These are phyloP conservation scores for Leptura quadrifasciata DNA, from an alignment of 2,888 invertebrate genomes.

Conservation along the genomic window DNA sequence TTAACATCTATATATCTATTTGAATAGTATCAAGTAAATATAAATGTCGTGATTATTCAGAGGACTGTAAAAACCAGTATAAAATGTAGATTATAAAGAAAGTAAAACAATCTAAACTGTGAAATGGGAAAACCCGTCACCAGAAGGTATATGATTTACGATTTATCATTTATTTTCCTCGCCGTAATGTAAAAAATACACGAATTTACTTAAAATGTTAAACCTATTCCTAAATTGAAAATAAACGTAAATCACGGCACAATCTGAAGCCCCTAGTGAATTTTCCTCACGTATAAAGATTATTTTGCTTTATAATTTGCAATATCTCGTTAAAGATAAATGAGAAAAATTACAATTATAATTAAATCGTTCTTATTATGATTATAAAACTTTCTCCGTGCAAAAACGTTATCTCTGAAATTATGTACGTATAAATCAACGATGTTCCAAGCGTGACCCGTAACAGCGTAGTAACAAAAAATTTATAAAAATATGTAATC, in stretches of 20 bases:
- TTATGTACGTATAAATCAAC: background rate
- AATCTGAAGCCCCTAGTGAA: background rate
- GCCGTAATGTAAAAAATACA: background rate
- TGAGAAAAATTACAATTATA: background rate
- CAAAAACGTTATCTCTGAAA: background rate
- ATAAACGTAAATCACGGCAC: background rate
- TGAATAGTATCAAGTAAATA: too few relatives aligned
- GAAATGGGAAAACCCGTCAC: conserved; percentile 14
- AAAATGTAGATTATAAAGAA: background rate
- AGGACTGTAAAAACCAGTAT: background rate
- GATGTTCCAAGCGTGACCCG: background rate
- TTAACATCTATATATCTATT: too few relatives aligned
- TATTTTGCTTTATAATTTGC: background rate
- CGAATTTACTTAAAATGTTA: background rate
- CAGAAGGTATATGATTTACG: background rate
- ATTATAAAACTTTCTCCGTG: background rate
- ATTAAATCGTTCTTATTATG: background rate
- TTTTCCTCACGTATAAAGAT: background rate
- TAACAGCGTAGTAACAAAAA: background rate
- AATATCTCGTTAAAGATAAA: background rate
- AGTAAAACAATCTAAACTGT: conserved; percentile 20
- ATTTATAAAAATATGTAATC: background rate
- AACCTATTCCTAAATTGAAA: background rate
- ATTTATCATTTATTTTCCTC: background rate
- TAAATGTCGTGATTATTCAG: background rate